Evolutionary conservation across 2,113 vertebrate genomes (phyloP).

Genomic region (Mesocricetus auratus): DNA sequence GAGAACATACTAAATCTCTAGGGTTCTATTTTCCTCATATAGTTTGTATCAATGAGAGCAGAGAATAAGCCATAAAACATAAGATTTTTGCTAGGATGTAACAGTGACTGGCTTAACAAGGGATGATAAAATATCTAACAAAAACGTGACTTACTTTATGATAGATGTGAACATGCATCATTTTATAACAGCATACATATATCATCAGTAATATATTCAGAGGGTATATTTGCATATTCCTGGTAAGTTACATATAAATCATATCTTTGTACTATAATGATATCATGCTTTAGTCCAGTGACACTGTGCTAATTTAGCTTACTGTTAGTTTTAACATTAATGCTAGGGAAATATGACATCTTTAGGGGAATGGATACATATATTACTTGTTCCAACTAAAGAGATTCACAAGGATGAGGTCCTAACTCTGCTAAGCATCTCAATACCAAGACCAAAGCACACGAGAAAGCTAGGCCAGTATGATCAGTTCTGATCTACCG

Average conservation of each 20-base stretch:
- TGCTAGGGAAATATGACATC: background rate
- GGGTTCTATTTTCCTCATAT: background rate
- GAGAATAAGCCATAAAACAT: background rate
- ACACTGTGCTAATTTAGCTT: background rate
- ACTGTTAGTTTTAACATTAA: background rate
- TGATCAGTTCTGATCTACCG: background rate
- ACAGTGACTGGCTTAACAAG: background rate
- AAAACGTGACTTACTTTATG: background rate
- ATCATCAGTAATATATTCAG: background rate
- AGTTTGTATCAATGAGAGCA: background rate
- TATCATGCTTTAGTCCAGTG: background rate
- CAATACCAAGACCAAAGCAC: background rate
- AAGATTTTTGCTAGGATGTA: background rate
- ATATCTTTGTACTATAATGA: background rate
- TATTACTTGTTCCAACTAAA: background rate
- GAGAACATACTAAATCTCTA: background rate
- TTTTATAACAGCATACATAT: background rate
- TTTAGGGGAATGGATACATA: background rate
- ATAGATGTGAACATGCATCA: background rate
- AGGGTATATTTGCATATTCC: background rate
- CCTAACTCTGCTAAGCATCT: background rate
- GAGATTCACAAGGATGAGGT: background rate
- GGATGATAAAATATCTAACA: background rate
- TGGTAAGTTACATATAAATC: background rate
- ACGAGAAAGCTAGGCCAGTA: no score